Base-by-base conservation (phyloP, 2,888 invertebrate genomes). In the Drosophila incognita region DNA sequence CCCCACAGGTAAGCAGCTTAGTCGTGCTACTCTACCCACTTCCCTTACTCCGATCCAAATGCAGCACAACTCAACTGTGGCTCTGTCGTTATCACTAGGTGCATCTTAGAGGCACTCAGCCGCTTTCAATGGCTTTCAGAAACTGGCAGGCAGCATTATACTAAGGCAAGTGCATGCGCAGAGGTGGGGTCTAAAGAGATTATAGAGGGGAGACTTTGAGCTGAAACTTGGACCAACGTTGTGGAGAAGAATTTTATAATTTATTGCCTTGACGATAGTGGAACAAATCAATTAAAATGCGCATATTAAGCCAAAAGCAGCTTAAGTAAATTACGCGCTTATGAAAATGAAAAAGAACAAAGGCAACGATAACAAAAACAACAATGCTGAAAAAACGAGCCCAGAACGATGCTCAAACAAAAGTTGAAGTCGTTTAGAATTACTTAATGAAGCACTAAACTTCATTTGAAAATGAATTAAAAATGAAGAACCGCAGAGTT, bases 251-350 rank as follows among this genome's bases (percentile, higher is more conserved):
- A 74, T 86, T 83, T 84, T 89, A 84, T 89, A 90, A 88, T 88
- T 88, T 88, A 88, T 88, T 89, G 89, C 83, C 87, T 84, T 81
- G 87, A 87, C 89, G 87, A 88, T 88, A 89, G 87, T 89, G 87
- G 87, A 88, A 88, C 87, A 89, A 90, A 88, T 90, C 89, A 89
- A 90, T 90, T 88, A 88, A 88, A 90, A 88, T 89, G 87, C 87
- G 90, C 90, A 87, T 90, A 90, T 90, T 89, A 90, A 90, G 77
- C 83, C 87, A 82, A 89, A 89, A 87, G 89, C 90, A 82, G 87
- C 90, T 89, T 89, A 87, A 90, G 89, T 87, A 87, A 90, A 89
- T 90, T 90, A 89, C 83, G 89, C 83, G 83, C 85, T 86, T 88
- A 83, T 86, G 57, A 74, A 71, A 69, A 66, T 48, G 38, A 33